A percentile compares a stretch with the other conserved stretches of the same genome.
Evolutionary conservation across 2,888 invertebrate species (phyloP).

Genomic region (Tridacna gigas): DNA sequence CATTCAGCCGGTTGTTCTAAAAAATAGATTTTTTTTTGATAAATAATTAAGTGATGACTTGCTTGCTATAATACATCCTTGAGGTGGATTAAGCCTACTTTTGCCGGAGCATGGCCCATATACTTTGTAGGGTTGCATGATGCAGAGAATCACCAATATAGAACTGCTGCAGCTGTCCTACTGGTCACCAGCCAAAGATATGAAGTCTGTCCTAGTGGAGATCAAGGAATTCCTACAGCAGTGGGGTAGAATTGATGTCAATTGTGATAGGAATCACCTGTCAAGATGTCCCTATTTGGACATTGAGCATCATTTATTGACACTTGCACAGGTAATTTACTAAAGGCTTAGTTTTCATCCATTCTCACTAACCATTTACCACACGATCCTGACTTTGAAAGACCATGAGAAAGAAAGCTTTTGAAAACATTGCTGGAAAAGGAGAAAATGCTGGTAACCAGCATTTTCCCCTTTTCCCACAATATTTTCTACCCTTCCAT

Average conservation of each 20-base stretch:
- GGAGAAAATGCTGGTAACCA: too few species aligned
- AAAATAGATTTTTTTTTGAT: too few species aligned
- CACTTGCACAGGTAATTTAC: constrained; percentile 78
- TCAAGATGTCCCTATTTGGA: constrained; percentile 80
- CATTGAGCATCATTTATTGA: constrained; percentile 83
- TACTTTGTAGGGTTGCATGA: constrained; percentile 76
- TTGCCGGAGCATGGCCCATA: neutral
- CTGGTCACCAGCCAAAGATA: constrained; percentile 84
- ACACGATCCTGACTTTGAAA: too few species aligned
- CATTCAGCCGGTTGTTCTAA: too few species aligned
- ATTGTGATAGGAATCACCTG: constrained; percentile 79
- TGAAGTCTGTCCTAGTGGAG: constrained; percentile 82
- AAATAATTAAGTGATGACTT: too few species aligned
- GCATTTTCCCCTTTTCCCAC: too few species aligned
- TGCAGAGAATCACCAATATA: constrained; percentile 82
- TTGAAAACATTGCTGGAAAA: too few species aligned
- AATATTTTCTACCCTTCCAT: too few species aligned
- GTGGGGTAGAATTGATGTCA: constrained; percentile 81
- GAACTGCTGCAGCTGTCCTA: constrained; percentile 83
- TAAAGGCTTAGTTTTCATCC: neutral
- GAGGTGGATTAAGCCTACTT: too few species aligned
- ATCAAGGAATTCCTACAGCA: constrained; percentile 82
- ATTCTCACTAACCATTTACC: too few species aligned
- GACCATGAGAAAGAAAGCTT: too few species aligned
- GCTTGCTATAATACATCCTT: too few species aligned